These are phyloP conservation scores for Stegastes partitus DNA, from an alignment of 2,113 vertebrate species.

Conservation along the genomic window DNA sequence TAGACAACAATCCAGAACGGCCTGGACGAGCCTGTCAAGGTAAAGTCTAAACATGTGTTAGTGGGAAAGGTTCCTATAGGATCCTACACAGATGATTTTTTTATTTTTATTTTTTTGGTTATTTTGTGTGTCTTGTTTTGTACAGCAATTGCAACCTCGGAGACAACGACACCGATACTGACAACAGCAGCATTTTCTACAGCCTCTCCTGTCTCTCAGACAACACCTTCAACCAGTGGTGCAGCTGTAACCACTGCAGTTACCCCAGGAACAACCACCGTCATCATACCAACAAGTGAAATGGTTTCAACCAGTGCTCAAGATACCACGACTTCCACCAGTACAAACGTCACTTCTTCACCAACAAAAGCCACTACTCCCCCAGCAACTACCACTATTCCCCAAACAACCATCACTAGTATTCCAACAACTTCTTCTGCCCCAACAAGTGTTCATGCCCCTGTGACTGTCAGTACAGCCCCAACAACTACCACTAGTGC, in stretches of 20 bases:
- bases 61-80: neutral
- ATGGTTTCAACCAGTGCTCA: neutral
- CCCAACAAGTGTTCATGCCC: neutral
- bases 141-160: slow-evolving; percentile 26
- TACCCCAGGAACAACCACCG: neutral
- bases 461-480: neutral
- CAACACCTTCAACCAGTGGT: neutral
- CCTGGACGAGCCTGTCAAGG: slow-evolving; percentile 87
- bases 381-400: neutral
- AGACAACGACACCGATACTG: slow-evolving; percentile 2
- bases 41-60: slow-evolving; percentile 38
- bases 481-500: neutral
- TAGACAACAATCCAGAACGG: slow-evolving; percentile 70
- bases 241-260: slow-evolving; percentile 6
- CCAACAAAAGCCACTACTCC: neutral
- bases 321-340: neutral
- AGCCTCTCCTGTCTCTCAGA: neutral
- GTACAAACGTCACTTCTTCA: neutral
- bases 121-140: slow-evolving; percentile 25
- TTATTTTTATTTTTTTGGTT: no score
- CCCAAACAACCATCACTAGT: neutral
- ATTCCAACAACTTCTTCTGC: neutral
- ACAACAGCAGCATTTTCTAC: neutral
- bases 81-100: neutral
- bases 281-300: neutral